phyloP scores from a whole-genome alignment of 2,113 vertebrate genomes.

The Cyphomyrus plagiostoma region DNA sequence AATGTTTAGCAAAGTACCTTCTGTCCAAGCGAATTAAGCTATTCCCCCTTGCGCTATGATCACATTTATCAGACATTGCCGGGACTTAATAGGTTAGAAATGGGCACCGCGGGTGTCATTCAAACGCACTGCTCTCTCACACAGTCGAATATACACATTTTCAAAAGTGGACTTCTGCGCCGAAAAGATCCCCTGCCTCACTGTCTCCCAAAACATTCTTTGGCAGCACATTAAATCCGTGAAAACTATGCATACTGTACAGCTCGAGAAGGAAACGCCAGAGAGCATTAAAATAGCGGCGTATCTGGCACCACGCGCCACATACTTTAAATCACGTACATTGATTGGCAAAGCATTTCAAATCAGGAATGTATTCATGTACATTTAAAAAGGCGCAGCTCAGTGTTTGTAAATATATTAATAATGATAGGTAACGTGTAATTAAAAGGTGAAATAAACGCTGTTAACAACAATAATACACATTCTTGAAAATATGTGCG shows the following conservation, averaged over 20 bases:
- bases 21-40: constrained; percentile 60
- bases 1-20: constrained; percentile 57
- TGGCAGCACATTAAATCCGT: not conserved
- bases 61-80: constrained; percentile 60
- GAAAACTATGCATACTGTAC: not conserved
- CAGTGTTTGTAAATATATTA: not conserved
- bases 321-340: not conserved
- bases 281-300: not conserved
- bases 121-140: constrained; percentile 22
- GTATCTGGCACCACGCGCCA: not conserved
- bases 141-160: not conserved
- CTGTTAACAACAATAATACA: not conserved
- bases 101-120: constrained; percentile 44
- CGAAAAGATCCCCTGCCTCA: not conserved
- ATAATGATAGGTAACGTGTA: not conserved
- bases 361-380: not conserved
- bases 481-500: not conserved
- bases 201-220: not conserved
- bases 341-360: not conserved
- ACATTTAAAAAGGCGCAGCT: not conserved
- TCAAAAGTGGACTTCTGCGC: not conserved
- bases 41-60: constrained; percentile 57
- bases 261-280: not conserved
- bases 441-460: not conserved
- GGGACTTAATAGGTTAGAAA: constrained; percentile 59